These are phyloP conservation scores for Zaprionus taronus DNA, from an alignment of 1,140 invertebrate species.

Conservation along the genomic window DNA sequence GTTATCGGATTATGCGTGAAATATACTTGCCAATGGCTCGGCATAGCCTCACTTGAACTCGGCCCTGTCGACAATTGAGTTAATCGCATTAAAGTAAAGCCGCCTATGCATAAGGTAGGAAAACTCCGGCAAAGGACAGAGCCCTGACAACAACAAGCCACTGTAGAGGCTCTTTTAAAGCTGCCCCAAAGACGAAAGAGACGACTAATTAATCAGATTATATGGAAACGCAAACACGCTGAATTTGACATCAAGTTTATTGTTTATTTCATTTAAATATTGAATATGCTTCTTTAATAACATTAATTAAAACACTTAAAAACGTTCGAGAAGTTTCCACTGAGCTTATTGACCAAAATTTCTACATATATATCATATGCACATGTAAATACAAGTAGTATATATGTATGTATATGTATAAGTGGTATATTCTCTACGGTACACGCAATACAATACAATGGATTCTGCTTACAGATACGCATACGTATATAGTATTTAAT, in stretches of 20 bases:
- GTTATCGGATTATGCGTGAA: conserved; percentile 60
- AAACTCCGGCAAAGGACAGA: background rate
- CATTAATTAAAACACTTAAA: conserved; percentile 58
- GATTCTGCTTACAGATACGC: conserved; percentile 32
- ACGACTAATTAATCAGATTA: conserved; percentile 15
- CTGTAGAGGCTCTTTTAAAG: background rate
- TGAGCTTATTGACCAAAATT: conserved; percentile 39
- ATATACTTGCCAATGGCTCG: conserved; percentile 10
- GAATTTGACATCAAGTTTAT: conserved; percentile 74
- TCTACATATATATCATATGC: conserved; percentile 19
- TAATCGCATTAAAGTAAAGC: conserved; percentile 67
- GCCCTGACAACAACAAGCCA: background rate
- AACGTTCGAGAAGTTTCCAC: conserved; percentile 38
- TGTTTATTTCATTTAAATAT: conserved; percentile 71
- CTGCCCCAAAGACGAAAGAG: background rate
- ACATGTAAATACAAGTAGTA: conserved; percentile 33
- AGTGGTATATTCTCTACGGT: conserved; percentile 14
- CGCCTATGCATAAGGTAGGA: conserved; percentile 33
- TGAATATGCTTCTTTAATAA: conserved; percentile 64
- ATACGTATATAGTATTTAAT: conserved; percentile 7
- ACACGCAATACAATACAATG: conserved; percentile 35
- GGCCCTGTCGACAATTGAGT: conserved; percentile 53
- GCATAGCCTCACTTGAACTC: conserved; percentile 8
- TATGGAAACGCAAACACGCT: background rate
- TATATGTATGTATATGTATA: conserved; percentile 33